phyloP scores from a whole-genome alignment of 2,113 vertebrate genomes.

The Lepisosteus osseus region DNA sequence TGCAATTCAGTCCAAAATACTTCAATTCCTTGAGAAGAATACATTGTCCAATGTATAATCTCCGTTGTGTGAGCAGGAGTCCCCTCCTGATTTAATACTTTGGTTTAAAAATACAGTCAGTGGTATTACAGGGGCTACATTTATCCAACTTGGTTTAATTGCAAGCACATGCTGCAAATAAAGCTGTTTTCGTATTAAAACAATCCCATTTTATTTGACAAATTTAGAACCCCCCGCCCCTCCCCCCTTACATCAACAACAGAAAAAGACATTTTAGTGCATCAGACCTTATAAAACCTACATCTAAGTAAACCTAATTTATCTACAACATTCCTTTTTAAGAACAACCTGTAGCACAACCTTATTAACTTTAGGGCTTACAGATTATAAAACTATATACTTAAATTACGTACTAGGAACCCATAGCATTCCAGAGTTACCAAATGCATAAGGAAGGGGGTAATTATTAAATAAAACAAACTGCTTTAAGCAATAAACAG shows the following conservation, averaged over 20 bases:
- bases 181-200: conserved; percentile 74
- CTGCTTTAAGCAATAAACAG: conserved; percentile 79
- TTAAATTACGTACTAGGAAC: conserved; percentile 84
- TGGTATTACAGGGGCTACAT: conserved; percentile 83
- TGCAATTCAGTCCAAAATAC: conserved; percentile 91
- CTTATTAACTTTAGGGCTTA: conserved; percentile 74
- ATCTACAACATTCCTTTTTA: conserved; percentile 74
- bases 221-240: conserved; percentile 72
- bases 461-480: conserved; percentile 75
- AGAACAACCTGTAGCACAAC: conserved; percentile 50
- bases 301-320: conserved; percentile 75
- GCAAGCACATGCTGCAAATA: conserved; percentile 88
- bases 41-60: conserved; percentile 80
- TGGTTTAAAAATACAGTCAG: conserved; percentile 87
- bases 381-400: conserved; percentile 83
- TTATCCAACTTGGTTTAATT: conserved; percentile 83
- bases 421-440: conserved; percentile 80
- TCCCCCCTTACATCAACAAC: conserved; percentile 74
- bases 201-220: conserved; percentile 72
- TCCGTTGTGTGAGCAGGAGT: conserved; percentile 70
- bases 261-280: conserved; percentile 81
- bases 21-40: conserved; percentile 66
- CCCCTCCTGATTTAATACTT: conserved; percentile 77
- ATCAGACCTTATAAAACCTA: conserved; percentile 77
- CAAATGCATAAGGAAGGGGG: conserved; percentile 75